Evolutionary conservation across 2,113 vertebrate genomes (phyloP).

Genomic region (Stigmatopora argus): DNA sequence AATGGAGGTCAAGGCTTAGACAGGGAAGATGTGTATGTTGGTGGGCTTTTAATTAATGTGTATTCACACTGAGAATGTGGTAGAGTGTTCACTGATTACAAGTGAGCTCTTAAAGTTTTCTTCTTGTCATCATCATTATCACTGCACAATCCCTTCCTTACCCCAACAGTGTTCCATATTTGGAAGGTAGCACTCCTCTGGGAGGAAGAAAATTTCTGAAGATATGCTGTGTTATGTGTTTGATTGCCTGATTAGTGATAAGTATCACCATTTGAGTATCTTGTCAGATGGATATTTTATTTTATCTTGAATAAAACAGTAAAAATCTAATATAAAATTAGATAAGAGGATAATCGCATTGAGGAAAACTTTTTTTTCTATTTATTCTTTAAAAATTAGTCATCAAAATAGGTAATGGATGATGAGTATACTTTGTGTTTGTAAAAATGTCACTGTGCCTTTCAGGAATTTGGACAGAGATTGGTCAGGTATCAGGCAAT

Average conservation of each 20-base stretch:
- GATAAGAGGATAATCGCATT: background rate
- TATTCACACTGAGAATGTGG: conserved; percentile 31
- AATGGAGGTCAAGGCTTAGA: conserved; percentile 34
- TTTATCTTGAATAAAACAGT: background rate
- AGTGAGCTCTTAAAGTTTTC: conserved; percentile 38
- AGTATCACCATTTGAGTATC: conserved; percentile 34
- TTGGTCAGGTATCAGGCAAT: no score
- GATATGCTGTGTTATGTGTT: conserved; percentile 32
- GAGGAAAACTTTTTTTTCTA: conserved; percentile 1
- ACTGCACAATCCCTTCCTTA: conserved; percentile 3
- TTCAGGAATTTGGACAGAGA: no score
- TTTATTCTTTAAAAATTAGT: background rate
- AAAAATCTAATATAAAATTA: background rate
- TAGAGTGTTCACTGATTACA: conserved; percentile 64
- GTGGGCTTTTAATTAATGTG: conserved; percentile 10
- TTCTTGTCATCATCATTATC: conserved; percentile 5
- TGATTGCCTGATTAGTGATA: conserved; percentile 47
- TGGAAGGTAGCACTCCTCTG: conserved; percentile 27
- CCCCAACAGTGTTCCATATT: conserved; percentile 6
- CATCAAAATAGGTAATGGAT: background rate
- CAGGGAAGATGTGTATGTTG: conserved; percentile 8
- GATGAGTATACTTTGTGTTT: no score
- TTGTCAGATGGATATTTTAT: conserved; percentile 22
- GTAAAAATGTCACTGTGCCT: no score
- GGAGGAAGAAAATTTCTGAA: conserved; percentile 33